A percentile compares a stretch with the other conserved stretches of the same genome.
phyloP scores from a whole-genome alignment of 2,113 vertebrate genomes.

The Festucalex cinctus region DNA sequence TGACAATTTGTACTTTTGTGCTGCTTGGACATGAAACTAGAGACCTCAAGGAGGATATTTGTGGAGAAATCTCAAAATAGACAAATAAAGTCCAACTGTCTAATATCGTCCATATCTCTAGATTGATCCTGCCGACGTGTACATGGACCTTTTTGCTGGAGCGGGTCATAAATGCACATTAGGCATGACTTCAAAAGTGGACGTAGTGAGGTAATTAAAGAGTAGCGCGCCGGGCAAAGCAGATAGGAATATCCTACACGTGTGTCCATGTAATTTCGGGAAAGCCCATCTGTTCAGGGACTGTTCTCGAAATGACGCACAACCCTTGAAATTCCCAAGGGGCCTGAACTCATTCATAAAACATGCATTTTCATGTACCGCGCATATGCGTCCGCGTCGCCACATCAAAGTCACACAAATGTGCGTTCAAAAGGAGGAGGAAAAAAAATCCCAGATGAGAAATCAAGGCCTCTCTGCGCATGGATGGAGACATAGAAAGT shows the following conservation, averaged over 20 bases:
- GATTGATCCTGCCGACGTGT: too few relatives aligned
- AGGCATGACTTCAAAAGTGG: conserved; percentile 50
- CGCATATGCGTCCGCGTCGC: conserved; percentile 27
- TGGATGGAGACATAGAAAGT: conserved; percentile 3
- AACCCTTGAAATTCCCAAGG: conserved; percentile 47
- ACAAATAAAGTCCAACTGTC: too few relatives aligned
- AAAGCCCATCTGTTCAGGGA: conserved; percentile 68
- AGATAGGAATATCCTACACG: conserved; percentile 58
- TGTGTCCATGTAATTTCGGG: conserved; percentile 63
- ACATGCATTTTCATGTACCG: conserved; percentile 64
- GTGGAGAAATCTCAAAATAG: too few relatives aligned
- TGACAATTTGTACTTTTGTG: too few relatives aligned
- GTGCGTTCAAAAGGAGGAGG: conserved; percentile 20
- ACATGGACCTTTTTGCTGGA: too few relatives aligned
- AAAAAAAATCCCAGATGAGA: conserved; percentile 10
- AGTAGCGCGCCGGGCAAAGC: conserved; percentile 55
- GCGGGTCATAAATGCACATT: conserved; percentile 37
- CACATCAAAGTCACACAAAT: conserved; percentile 52
- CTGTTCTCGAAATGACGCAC: conserved; percentile 52
- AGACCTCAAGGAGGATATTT: too few relatives aligned
- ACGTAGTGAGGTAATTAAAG: conserved; percentile 63
- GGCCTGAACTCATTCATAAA: conserved; percentile 65
- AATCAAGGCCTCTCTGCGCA: conserved; percentile 4
- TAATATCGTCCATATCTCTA: too few relatives aligned
- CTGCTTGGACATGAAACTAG: too few relatives aligned